phyloP scores from a whole-genome alignment of 1,140 invertebrate genomes.

The Apis cerana region DNA sequence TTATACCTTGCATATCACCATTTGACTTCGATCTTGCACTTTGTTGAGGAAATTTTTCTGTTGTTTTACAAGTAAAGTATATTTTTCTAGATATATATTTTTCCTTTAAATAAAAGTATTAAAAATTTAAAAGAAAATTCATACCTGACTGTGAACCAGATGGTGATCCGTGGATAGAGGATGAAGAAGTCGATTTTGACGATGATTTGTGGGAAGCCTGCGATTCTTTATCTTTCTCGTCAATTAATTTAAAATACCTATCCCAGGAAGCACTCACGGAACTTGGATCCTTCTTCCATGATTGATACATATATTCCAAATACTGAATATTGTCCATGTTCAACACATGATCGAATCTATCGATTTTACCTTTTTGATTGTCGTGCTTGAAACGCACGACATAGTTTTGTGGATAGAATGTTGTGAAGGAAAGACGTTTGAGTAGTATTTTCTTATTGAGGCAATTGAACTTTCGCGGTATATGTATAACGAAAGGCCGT shows the following conservation, averaged over 20 bases:
- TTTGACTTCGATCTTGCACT: constrained; percentile 17
- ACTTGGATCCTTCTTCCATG: constrained; percentile 61
- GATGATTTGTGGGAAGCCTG: background rate
- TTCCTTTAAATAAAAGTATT: background rate
- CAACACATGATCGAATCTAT: constrained; percentile 42
- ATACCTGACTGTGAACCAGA: background rate
- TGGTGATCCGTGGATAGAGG: background rate
- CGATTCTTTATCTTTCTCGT: background rate
- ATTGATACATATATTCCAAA: constrained; percentile 66
- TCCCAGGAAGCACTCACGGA: constrained; percentile 77
- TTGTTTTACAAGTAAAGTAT: background rate
- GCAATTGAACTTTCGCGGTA: background rate
- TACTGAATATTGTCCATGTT: constrained; percentile 66
- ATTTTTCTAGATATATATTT: background rate
- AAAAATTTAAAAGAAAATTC: background rate
- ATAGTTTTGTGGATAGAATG: background rate
- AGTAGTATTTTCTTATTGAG: background rate
- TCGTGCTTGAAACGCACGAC: constrained; percentile 33
- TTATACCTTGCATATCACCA: constrained; percentile 51
- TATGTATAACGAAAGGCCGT: background rate
- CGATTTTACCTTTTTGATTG: background rate
- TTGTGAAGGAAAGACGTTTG: background rate
- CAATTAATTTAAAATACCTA: constrained; percentile 75
- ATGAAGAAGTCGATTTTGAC: too few species aligned
- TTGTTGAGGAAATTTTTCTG: background rate